Evolutionary conservation across 2,888 invertebrate species (phyloP).

Genomic region (Lottia gigantea): DNA sequence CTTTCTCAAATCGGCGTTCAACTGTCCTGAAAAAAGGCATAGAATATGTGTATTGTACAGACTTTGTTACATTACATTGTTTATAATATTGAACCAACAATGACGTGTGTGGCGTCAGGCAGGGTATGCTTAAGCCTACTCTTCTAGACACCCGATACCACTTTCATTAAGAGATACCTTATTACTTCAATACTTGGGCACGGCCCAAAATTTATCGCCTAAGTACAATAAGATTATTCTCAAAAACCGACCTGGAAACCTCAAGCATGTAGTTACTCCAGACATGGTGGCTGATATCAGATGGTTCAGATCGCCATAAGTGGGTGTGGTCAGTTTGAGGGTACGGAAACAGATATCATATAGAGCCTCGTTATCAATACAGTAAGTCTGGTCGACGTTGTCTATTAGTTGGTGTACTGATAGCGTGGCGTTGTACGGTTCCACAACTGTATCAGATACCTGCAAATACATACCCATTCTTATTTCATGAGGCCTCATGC

Average conservation of each 20-base stretch:
- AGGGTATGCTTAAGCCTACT: too few species aligned
- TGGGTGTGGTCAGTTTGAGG: constrained; percentile 4
- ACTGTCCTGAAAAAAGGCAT: not conserved
- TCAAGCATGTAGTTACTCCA: not conserved
- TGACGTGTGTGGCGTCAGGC: too few species aligned
- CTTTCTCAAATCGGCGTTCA: not conserved
- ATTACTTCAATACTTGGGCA: too few species aligned
- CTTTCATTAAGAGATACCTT: too few species aligned
- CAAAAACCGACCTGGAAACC: not conserved
- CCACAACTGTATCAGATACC: not conserved
- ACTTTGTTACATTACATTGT: too few species aligned
- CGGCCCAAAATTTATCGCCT: too few species aligned
- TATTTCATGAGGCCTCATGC: too few species aligned
- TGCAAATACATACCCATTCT: not conserved
- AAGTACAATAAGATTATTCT: too few species aligned
- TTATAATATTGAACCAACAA: too few species aligned
- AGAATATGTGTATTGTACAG: too few species aligned
- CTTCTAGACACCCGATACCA: too few species aligned
- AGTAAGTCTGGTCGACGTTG: not conserved
- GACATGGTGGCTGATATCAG: not conserved
- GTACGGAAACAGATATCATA: constrained; percentile 10
- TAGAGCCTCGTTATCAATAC: not conserved
- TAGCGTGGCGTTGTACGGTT: not conserved
- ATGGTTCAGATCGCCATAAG: not conserved
- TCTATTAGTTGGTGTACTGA: not conserved